Conservation (phyloP, 2,797 vertebrate genomes). For the Alfaro cultratus region DNA sequence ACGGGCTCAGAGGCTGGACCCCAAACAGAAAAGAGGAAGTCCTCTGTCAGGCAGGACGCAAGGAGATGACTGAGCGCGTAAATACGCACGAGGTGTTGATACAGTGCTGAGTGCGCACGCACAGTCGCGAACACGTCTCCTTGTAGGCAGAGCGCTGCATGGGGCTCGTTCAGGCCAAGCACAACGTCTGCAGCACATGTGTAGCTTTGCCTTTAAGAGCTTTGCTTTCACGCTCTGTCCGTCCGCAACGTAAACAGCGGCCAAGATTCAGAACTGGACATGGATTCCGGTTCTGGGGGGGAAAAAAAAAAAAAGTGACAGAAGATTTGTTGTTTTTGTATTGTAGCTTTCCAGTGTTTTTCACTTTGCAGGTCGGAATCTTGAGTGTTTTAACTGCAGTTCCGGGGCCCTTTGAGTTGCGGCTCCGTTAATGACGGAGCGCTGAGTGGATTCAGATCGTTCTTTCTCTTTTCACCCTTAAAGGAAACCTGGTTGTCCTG, state of each 20-base stretch:
- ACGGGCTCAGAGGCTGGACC: slow-evolving; percentile 50
- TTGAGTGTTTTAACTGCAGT: background rate
- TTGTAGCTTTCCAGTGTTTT: background rate
- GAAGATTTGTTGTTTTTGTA: slow-evolving; percentile 4
- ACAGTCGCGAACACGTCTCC: slow-evolving; percentile 48
- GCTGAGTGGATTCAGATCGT: background rate
- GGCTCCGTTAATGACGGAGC: background rate
- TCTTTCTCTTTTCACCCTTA: background rate
- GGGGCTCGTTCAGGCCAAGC: slow-evolving; percentile 35
- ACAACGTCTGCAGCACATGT: slow-evolving; percentile 43
- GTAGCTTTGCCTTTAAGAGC: slow-evolving; percentile 20
- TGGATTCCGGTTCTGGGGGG: background rate
- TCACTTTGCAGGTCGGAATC: background rate
- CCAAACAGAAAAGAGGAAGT: slow-evolving; percentile 62
- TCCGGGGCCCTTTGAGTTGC: background rate
- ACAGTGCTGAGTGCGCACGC: slow-evolving; percentile 42
- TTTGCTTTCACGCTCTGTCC: slow-evolving; percentile 29
- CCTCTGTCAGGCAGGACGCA: slow-evolving; percentile 39
- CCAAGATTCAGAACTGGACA: slow-evolving; percentile 9
- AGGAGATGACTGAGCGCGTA: slow-evolving; percentile 65
- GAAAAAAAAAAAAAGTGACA: background rate
- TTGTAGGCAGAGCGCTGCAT: slow-evolving; percentile 21
- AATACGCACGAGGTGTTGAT: slow-evolving; percentile 67
- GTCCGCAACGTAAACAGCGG: slow-evolving; percentile 10
- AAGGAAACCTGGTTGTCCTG: background rate